A percentile compares a stretch with the other conserved stretches of the same genome.
Conservation (phyloP, 2,888 invertebrate genomes). For the Eupithecia centaureata region DNA sequence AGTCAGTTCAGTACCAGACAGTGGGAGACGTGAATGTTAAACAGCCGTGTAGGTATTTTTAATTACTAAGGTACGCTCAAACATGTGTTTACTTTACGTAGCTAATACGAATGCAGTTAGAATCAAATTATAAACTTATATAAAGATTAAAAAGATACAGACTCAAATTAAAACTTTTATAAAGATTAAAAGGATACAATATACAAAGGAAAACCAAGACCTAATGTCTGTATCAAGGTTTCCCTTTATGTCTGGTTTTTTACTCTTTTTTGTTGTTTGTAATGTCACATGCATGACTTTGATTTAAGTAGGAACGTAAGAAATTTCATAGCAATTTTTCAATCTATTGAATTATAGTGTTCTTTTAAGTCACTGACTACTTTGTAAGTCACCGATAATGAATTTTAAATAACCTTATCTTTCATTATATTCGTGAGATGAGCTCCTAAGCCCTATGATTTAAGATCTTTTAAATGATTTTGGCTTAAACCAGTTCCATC, state of each 20-base stretch:
- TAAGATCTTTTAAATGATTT: not conserved
- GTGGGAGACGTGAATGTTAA: conserved; percentile 14
- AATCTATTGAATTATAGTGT: not conserved
- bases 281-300: too few species aligned
- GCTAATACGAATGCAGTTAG: not conserved
- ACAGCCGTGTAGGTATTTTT: conserved; percentile 19
- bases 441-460: not conserved
- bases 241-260: too few species aligned
- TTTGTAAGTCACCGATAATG: not conserved
- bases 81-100: not conserved
- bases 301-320: too few species aligned
- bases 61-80: not conserved
- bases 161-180: too few species aligned
- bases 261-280: too few species aligned
- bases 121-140: not conserved
- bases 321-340: not conserved
- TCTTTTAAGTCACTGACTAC: not conserved
- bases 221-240: too few species aligned
- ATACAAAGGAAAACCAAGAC: too few species aligned
- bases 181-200: too few species aligned
- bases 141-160: too few species aligned
- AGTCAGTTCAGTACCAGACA: conserved; percentile 7
- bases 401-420: not conserved
- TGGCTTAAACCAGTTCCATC: conserved; percentile 10
- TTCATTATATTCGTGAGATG: not conserved